Evolutionary conservation across 2,888 invertebrate species (phyloP).

Genomic region (Orthosia incerta): DNA sequence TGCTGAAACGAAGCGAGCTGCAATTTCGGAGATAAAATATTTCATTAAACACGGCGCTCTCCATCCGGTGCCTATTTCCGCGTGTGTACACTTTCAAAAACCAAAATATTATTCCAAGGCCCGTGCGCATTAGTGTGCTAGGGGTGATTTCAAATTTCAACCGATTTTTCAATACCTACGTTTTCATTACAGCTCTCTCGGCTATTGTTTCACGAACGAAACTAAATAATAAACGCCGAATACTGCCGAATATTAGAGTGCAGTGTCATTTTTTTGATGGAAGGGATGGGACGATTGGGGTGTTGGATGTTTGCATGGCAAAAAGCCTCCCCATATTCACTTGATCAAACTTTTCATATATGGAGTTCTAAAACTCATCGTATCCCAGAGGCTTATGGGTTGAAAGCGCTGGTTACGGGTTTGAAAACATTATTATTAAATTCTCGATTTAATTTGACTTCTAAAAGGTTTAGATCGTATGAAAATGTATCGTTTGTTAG

Average conservation of each 20-base stretch:
- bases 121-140: not conserved
- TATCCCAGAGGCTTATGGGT: too few relatives aligned
- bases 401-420: not conserved
- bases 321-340: not conserved
- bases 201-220: constrained; percentile 13
- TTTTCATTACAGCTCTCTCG: constrained; percentile 22
- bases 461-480: too few relatives aligned
- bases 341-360: not conserved
- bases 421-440: not conserved
- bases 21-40: not conserved
- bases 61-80: not conserved
- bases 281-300: not conserved
- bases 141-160: constrained; percentile 12
- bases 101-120: not conserved
- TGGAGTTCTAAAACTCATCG: not conserved
- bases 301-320: not conserved
- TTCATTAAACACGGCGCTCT: constrained; percentile 1
- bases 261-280: constrained; percentile 2
- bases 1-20: not conserved
- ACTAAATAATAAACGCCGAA: constrained; percentile 8
- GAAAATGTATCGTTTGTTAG: not conserved
- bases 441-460: too few relatives aligned
- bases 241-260: constrained; percentile 4
- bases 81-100: not conserved
- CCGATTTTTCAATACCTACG: constrained; percentile 13